These are phyloP conservation scores for Achatina immaculata DNA, from an alignment of 1,140 invertebrate species.

Conservation along the genomic window DNA sequence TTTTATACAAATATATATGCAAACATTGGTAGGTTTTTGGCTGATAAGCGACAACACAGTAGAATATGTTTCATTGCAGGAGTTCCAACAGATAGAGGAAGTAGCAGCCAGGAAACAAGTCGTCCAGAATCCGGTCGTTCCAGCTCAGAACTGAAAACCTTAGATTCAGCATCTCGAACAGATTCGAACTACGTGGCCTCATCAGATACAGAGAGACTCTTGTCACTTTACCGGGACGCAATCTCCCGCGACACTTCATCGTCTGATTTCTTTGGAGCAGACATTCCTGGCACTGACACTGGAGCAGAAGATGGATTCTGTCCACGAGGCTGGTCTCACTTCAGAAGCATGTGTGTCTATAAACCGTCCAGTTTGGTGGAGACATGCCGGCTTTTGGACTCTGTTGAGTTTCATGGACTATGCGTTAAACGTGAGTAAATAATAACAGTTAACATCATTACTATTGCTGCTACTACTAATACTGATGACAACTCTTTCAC, in stretches of 20 bases:
- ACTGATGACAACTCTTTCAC: neutral
- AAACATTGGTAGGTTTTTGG: no score
- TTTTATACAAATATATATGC: no score
- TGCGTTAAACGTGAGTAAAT: conserved; percentile 33
- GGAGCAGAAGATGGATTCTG: neutral
- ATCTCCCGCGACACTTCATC: neutral
- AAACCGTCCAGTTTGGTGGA: conserved; percentile 15
- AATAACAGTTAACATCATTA: neutral
- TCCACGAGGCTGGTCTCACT: conserved; percentile 21
- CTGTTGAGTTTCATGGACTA: conserved; percentile 25
- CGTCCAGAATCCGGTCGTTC: no score
- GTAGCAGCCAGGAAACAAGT: no score
- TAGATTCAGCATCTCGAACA: neutral
- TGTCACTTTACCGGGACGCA: neutral
- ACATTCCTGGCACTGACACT: neutral
- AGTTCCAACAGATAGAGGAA: no score
- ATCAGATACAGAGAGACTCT: neutral
- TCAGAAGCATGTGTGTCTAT: conserved; percentile 24
- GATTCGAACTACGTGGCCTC: neutral
- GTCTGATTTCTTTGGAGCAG: neutral
- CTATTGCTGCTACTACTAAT: neutral
- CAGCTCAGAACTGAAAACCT: neutral
- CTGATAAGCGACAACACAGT: no score
- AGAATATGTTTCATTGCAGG: no score
- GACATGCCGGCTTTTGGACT: neutral